phyloP scores from a whole-genome alignment of 2,797 vertebrate species.

The Denticeps clupeoides region DNA sequence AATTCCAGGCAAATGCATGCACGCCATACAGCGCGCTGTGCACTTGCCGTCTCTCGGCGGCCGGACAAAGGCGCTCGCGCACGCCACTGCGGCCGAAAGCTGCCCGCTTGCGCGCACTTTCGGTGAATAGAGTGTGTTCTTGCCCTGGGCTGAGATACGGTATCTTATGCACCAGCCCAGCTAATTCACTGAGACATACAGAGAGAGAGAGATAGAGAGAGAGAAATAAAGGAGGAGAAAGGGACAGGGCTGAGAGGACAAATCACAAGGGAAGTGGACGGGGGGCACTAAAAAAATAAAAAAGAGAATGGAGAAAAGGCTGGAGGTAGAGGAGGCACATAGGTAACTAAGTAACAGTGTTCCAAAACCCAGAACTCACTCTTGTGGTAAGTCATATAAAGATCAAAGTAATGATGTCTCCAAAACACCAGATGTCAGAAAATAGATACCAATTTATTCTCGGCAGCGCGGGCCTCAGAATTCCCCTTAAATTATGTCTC shows the following conservation, averaged over 20 bases:
- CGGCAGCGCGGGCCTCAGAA: slow-evolving; percentile 44
- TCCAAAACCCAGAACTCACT: slow-evolving; percentile 31
- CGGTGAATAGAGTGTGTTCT: slow-evolving; percentile 18
- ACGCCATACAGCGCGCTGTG: too few relatives aligned
- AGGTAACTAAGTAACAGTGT: slow-evolving; percentile 32
- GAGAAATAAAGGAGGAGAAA: slow-evolving; percentile 12
- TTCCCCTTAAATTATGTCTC: slow-evolving; percentile 52
- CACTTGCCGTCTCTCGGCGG: too few relatives aligned
- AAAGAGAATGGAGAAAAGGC: background rate
- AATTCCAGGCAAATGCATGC: too few relatives aligned
- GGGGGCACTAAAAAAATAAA: background rate
- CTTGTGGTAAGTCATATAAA: slow-evolving; percentile 33
- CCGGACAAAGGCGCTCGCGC: too few relatives aligned
- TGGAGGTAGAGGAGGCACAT: slow-evolving; percentile 15
- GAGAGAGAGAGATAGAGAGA: slow-evolving; percentile 12
- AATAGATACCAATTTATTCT: slow-evolving; percentile 51
- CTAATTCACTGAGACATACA: slow-evolving; percentile 22
- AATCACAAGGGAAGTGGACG: background rate
- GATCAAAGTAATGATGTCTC: slow-evolving; percentile 54
- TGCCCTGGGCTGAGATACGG: slow-evolving; percentile 22
- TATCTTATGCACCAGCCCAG: slow-evolving; percentile 20
- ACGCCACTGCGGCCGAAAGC: too few relatives aligned
- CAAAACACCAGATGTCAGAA: slow-evolving; percentile 52
- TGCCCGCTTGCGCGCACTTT: slow-evolving; percentile 1
- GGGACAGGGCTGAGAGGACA: slow-evolving; percentile 2